phyloP scores from a whole-genome alignment of 2,113 vertebrate genomes.

The Hydrolagus affinis region DNA sequence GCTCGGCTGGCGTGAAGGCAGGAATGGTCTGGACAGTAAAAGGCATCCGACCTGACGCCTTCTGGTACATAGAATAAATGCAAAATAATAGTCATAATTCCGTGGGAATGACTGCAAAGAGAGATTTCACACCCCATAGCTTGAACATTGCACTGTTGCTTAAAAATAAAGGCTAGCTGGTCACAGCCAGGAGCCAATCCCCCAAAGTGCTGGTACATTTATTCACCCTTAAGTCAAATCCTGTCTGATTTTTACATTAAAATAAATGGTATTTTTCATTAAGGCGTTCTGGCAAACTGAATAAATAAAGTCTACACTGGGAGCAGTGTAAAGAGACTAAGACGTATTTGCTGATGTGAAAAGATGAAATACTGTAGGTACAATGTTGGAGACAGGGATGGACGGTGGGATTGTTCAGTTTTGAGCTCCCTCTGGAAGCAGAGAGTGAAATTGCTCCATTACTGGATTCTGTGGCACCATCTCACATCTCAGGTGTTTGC shows the following conservation, averaged over 20 bases:
- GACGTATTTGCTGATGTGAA: background rate
- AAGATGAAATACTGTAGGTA: background rate
- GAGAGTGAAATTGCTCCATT: conserved; percentile 48
- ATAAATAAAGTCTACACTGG: background rate
- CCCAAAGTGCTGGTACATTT: background rate
- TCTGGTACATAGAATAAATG: background rate
- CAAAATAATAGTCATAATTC: background rate
- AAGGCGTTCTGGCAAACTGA: background rate
- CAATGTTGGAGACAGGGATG: background rate
- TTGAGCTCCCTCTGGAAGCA: conserved; percentile 48
- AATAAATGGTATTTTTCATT: background rate
- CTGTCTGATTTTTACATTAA: background rate
- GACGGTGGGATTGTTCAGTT: conserved; percentile 35
- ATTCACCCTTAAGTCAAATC: background rate
- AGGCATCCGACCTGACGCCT: background rate
- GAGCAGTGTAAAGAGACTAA: background rate
- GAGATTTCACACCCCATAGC: background rate
- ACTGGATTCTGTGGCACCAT: conserved; percentile 36
- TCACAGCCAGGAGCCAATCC: background rate
- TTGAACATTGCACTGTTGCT: background rate
- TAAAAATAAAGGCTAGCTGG: background rate
- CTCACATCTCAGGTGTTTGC: conserved; percentile 48
- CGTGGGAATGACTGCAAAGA: background rate
- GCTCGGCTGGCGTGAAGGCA: background rate
- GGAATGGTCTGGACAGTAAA: background rate